phyloP scores from a whole-genome alignment of 1,140 invertebrate genomes.

The Oppia nitens region DNA sequence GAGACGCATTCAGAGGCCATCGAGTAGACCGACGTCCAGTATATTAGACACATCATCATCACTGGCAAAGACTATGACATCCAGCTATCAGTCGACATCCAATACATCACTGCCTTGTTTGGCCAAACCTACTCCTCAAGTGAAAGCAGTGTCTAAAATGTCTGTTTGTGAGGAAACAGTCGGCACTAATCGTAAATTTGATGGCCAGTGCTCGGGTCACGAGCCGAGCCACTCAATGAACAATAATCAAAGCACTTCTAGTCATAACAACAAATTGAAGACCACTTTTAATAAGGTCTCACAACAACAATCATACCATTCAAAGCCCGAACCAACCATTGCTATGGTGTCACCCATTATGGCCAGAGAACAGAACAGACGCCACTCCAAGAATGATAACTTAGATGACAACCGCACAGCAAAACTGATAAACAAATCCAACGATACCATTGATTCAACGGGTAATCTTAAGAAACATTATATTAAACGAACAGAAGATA shows the following conservation, averaged over 20 bases:
- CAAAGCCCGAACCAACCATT: not conserved
- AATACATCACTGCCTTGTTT: not conserved
- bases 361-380: not conserved
- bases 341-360: constrained; percentile 12
- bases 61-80: not conserved
- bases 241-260: too few relatives aligned
- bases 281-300: not conserved
- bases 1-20: not conserved
- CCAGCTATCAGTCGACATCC: not conserved
- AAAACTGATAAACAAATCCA: not conserved
- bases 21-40: constrained; percentile 7
- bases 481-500: not conserved
- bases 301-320: not conserved
- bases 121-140: constrained; percentile 7
- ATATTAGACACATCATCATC: constrained; percentile 7
- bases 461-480: too few relatives aligned
- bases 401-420: not conserved
- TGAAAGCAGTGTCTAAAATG: not conserved
- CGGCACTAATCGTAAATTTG: not conserved
- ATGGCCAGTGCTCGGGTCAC: not conserved
- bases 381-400: not conserved
- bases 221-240: too few relatives aligned
- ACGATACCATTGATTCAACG: not conserved
- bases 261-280: not conserved
- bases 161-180: not conserved